Evolutionary conservation across 2,113 vertebrate genomes (phyloP).

Genomic region (Vulpes lagopus): DNA sequence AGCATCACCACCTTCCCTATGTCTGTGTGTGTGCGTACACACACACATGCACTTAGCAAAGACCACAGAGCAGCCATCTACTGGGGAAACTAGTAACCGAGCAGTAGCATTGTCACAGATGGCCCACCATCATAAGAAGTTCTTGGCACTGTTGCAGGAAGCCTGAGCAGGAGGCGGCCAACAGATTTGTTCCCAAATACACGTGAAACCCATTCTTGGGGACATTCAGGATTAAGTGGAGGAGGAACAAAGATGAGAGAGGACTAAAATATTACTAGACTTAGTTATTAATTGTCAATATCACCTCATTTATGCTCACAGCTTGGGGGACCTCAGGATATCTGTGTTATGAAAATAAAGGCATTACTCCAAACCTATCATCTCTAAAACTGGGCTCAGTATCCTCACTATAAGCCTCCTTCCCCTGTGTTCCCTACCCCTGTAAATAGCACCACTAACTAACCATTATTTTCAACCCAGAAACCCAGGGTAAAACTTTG

Average conservation of each 20-base stretch:
- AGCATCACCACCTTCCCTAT: neutral
- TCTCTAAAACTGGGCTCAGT: neutral
- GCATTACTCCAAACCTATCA: neutral
- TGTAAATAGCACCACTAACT: neutral
- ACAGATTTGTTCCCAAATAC: slow-evolving; percentile 72
- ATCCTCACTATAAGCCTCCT: neutral
- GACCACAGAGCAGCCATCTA: neutral
- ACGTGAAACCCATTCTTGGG: slow-evolving; percentile 26
- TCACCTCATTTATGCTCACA: slow-evolving; percentile 35
- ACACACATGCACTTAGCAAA: neutral
- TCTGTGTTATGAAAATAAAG: neutral
- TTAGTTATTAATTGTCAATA: neutral
- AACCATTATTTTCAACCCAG: neutral
- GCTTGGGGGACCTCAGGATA: neutral
- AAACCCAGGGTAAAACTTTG: neutral
- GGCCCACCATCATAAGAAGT: slow-evolving; percentile 38
- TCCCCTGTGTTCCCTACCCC: neutral
- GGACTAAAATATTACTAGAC: neutral
- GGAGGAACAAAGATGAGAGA: slow-evolving; percentile 6
- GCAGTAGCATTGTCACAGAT: slow-evolving; percentile 43
- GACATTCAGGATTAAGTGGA: slow-evolving; percentile 28
- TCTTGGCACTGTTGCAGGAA: slow-evolving; percentile 60
- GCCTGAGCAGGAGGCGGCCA: slow-evolving; percentile 63
- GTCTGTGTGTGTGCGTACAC: neutral
- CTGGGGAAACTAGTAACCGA: neutral